Conservation (phyloP, 2,113 vertebrate species). For the Menura novaehollandiae region DNA sequence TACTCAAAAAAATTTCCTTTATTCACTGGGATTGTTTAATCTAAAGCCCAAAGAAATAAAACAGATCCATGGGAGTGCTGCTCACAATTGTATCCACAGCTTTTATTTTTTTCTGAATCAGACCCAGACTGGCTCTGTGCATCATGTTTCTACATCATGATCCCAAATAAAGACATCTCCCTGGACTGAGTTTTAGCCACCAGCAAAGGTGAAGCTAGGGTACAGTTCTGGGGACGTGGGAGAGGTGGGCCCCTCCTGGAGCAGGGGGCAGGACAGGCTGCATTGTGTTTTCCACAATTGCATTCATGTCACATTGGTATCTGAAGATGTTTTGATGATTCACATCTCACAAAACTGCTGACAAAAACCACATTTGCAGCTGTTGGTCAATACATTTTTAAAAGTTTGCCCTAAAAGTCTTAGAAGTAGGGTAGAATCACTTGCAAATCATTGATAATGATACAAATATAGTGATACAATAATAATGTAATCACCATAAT, state of each 20-base stretch:
- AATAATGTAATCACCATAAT: not conserved
- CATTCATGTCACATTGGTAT: not conserved
- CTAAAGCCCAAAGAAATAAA: not conserved
- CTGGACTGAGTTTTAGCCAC: not conserved
- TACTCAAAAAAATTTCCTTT: not conserved
- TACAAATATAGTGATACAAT: not conserved
- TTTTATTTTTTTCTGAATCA: not conserved
- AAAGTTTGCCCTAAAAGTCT: not conserved
- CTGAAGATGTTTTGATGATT: not conserved
- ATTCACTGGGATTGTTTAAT: not conserved
- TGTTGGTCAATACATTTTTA: not conserved
- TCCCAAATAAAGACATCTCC: not conserved
- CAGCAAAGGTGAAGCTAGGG: not conserved
- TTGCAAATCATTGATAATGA: not conserved
- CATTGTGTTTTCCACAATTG: not conserved
- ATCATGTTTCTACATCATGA: not conserved
- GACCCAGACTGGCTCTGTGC: rapidly evolving
- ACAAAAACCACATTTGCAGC: not conserved
- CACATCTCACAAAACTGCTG: not conserved
- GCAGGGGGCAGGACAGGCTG: rapidly evolving
- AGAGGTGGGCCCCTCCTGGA: rapidly evolving
- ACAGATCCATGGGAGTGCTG: not conserved
- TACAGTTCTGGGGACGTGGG: rapidly evolving
- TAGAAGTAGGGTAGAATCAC: not conserved
- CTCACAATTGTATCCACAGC: not conserved